Conservation (phyloP, 1,140 invertebrate genomes). For the Yoshiicerus persimilis region DNA sequence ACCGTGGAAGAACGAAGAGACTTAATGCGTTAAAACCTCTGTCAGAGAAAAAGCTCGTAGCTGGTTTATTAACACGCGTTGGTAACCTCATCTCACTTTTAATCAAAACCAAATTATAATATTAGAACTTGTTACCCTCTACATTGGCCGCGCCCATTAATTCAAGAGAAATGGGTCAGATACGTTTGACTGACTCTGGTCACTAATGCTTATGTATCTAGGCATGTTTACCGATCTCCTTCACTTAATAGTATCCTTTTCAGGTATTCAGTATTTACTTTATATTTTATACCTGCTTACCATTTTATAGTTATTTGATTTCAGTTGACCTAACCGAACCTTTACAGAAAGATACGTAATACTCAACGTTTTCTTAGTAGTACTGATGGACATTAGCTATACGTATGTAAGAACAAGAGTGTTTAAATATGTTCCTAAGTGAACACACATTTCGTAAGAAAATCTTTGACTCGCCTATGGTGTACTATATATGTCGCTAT, state of each 20-base stretch:
- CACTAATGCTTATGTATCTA: neutral
- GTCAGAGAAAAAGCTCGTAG: neutral
- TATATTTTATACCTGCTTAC: neutral
- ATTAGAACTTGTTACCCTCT: neutral
- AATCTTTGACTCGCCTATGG: too few relatives aligned
- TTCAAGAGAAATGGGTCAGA: neutral
- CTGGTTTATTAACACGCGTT: neutral
- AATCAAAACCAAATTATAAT: constrained; percentile 12
- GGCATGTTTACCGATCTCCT: neutral
- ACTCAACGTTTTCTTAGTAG: too few relatives aligned
- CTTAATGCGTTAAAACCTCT: neutral
- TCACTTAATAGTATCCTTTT: neutral
- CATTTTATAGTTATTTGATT: neutral
- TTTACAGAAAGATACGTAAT: neutral
- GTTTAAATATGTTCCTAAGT: neutral
- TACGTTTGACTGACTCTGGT: neutral
- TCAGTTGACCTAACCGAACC: neutral
- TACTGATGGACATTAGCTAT: too few relatives aligned
- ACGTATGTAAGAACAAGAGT: too few relatives aligned
- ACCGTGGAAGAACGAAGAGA: neutral
- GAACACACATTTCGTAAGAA: neutral
- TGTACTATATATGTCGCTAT: too few relatives aligned
- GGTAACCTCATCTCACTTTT: neutral
- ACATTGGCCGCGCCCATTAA: neutral
- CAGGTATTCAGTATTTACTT: too few relatives aligned